Base-by-base conservation (phyloP, 2,797 vertebrate genomes). In the Gouania willdenowi region DNA sequence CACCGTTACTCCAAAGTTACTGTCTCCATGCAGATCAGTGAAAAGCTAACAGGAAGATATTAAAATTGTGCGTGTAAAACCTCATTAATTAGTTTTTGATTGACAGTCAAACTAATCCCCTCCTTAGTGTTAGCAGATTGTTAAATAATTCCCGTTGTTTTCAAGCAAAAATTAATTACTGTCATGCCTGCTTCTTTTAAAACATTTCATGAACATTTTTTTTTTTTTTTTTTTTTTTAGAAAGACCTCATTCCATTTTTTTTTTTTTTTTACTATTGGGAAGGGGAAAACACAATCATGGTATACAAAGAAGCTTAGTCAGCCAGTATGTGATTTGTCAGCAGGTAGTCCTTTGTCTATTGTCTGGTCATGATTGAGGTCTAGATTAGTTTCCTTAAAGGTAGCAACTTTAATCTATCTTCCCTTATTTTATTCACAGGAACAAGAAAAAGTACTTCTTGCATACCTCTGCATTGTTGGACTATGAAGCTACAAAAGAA, bases 361-460 rank as follows among this genome's bases (percentile, higher is more conserved):
- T n/a, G n/a, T n/a, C n/a, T n/a, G n/a, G n/a, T n/a, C n/a, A n/a
- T n/a, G n/a, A n/a, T n/a, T n/a, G n/a, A 25, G 3, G 23, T 3
- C 0, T 38, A 3, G 22, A 14, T 41, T 10, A 16, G 47, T 59
- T 39, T 5, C 1, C 1, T 45, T 1, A n/a, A 13, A 12, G 2
- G 3, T 13, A 12, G 4, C 17, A 33, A 16, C 26, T 31, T n/a
- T n/a, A n/a, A n/a, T n/a, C n/a, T n/a, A n/a, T n/a, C n/a, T n/a
- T n/a, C n/a, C n/a, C 6, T n/a, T n/a, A n/a, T 49, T 39, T 3
- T 51, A 59, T 75, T 65, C 26, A 56, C 70, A 86, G 94, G 71
- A 96, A 97, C 79, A 93, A 92, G 80, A 95, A 94, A 69, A 98
- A 98, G 66, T 98, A 94, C 58, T 98, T 98, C 66, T 77, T 98